Evolutionary conservation across 2,888 invertebrate species (phyloP).

Genomic region (Psococerastis gibbosa): DNA sequence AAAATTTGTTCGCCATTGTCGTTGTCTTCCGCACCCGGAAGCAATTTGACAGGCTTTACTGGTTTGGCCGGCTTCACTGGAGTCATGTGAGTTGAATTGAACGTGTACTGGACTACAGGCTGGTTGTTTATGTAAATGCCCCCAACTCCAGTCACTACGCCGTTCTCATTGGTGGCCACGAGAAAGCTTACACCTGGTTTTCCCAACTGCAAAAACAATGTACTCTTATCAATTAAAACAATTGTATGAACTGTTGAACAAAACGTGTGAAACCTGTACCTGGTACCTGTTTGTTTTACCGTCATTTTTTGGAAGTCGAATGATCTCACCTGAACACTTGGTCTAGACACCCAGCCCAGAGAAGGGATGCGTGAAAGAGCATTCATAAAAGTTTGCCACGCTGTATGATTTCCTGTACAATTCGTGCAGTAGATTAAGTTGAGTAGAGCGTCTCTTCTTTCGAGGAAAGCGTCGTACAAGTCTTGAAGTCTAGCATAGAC

Average conservation of each 20-base stretch:
- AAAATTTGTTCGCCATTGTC: no score
- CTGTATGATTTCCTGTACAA: not conserved
- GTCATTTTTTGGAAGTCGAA: not conserved
- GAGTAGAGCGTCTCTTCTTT: no score
- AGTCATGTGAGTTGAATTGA: not conserved
- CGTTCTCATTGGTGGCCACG: not conserved
- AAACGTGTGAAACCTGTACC: no score
- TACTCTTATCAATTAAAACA: no score
- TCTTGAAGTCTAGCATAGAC: no score
- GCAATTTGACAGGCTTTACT: no score
- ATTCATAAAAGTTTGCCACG: not conserved
- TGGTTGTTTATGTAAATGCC: not conserved
- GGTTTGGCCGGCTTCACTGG: not conserved
- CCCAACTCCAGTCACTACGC: not conserved
- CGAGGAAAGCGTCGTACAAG: no score
- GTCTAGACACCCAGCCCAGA: slow-evolving; percentile 2
- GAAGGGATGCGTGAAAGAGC: not conserved
- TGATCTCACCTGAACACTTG: not conserved
- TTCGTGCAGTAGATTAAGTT: slow-evolving; percentile 5
- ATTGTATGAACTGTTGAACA: no score
- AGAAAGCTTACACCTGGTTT: not conserved
- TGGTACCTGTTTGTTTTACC: no score
- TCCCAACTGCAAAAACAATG: not conserved
- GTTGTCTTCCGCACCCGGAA: no score
- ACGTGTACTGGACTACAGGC: not conserved